These are phyloP conservation scores for Allygus modestus DNA, from an alignment of 2,888 invertebrate genomes.

Conservation along the genomic window DNA sequence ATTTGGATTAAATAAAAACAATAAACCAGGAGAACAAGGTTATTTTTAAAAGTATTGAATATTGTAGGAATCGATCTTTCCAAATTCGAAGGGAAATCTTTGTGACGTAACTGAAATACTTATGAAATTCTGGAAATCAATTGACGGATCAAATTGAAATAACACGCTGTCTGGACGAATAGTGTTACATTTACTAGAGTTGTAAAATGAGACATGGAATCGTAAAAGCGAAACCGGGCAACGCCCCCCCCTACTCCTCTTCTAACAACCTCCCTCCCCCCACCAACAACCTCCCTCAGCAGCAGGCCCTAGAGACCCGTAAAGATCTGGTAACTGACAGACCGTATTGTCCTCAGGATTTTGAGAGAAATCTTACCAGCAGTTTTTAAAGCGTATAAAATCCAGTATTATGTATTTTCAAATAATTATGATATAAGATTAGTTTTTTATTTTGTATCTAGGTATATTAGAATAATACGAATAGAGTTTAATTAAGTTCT, in stretches of 20 bases:
- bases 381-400: too few species aligned
- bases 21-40: too few species aligned
- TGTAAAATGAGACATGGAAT: slow-evolving; percentile 2
- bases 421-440: too few species aligned
- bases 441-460: too few species aligned
- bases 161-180: background rate
- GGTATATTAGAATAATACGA: too few species aligned
- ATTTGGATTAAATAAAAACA: too few species aligned
- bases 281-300: background rate
- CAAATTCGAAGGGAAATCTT: too few species aligned
- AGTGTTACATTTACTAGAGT: slow-evolving; percentile 16
- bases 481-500: too few species aligned
- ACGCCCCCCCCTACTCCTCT: background rate
- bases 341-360: slow-evolving; percentile 9
- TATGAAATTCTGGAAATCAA: slow-evolving; percentile 5
- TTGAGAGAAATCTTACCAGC: slow-evolving; percentile 7
- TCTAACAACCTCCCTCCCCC: background rate
- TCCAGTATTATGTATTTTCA: too few species aligned
- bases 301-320: background rate
- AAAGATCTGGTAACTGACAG: slow-evolving; percentile 20
- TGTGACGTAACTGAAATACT: too few species aligned
- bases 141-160: background rate
- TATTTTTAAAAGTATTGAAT: too few species aligned
- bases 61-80: too few species aligned
- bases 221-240: background rate